phyloP scores from a whole-genome alignment of 2,113 vertebrate genomes.

The Tragelaphus strepsiceros region DNA sequence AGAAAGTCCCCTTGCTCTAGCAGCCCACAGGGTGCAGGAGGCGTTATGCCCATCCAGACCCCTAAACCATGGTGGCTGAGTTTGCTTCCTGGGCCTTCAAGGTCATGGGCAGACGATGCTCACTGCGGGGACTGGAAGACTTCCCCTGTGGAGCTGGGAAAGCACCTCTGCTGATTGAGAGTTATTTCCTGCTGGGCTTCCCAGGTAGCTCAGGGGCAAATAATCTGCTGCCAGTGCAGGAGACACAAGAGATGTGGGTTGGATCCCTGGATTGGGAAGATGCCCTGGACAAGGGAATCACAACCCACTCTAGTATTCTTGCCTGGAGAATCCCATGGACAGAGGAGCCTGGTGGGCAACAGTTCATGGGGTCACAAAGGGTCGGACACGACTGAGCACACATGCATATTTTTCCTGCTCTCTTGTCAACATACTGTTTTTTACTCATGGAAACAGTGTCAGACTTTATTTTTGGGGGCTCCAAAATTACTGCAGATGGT shows the following conservation, averaged over 20 bases:
- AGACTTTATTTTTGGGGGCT: no score
- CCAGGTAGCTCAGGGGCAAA: not conserved
- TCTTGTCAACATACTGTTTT: not conserved
- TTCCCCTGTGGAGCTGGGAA: no score
- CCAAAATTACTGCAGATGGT: no score
- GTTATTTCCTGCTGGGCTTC: not conserved
- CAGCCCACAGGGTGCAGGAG: fast-evolving
- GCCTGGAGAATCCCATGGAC: not conserved
- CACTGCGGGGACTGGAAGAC: fast-evolving
- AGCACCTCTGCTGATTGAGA: not conserved
- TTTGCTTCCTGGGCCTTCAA: not conserved
- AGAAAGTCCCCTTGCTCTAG: not conserved
- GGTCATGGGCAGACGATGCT: fast-evolving
- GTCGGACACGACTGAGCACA: not conserved
- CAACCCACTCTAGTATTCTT: not conserved
- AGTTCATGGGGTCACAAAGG: not conserved
- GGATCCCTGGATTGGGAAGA: not conserved
- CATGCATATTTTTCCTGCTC: not conserved
- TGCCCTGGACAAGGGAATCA: not conserved
- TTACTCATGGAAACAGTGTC: no score
- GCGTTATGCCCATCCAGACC: not conserved
- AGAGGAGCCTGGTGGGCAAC: not conserved
- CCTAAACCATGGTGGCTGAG: fast-evolving
- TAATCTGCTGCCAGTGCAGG: not conserved
- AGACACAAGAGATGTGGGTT: not conserved